Base-by-base conservation (phyloP, 2,888 invertebrate genomes). In the Tipula confusa region DNA sequence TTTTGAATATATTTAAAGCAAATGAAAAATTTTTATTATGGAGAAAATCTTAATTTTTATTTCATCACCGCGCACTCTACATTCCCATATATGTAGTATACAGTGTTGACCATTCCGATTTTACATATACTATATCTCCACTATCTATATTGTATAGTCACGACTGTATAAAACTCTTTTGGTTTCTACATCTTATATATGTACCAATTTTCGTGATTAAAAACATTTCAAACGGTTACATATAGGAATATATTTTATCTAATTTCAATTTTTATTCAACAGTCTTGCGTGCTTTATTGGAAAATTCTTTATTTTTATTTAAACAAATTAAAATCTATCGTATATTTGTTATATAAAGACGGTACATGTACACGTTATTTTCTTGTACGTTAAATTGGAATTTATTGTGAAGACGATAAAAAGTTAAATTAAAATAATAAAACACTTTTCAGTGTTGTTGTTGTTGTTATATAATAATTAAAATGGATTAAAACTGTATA, bases 171-270 rank as follows among this genome's bases (percentile, higher is more conserved):
- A 2, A 24, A 3, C 15, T 5, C 15, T 43, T 15, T 15, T 15
- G 4, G 5, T 43, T 15, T 43, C 4, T 43, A 18, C 43, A 43
- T 43, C 43, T 43, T 43, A 11, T 36, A 36, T 36, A 9, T 64
- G 64, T 64, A 64, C 64, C 64, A 64, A 64, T 64, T 64, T 64
- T 64, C 64, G 64, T 64, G 64, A 64, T 64, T 64, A 64, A 64
- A 64, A 64, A 64, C 64, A 64, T 64, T 64, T 64, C 64, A 24
- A 64, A 64, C 24, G 7, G 24, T n/a, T n/a, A n/a, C n/a, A n/a
- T n/a, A n/a, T n/a, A n/a, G n/a, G n/a, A n/a, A n/a, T n/a, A n/a
- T 64, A 64, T 64, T 24, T 64, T 64, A 64, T 64, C 64, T 64
- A 64, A 64, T 64, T 64, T 64, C 64, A 64, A 64, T 64, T 64